phyloP scores from a whole-genome alignment of 53 echinoderm and acorn worm genomes.

The Crossaster papposus region DNA sequence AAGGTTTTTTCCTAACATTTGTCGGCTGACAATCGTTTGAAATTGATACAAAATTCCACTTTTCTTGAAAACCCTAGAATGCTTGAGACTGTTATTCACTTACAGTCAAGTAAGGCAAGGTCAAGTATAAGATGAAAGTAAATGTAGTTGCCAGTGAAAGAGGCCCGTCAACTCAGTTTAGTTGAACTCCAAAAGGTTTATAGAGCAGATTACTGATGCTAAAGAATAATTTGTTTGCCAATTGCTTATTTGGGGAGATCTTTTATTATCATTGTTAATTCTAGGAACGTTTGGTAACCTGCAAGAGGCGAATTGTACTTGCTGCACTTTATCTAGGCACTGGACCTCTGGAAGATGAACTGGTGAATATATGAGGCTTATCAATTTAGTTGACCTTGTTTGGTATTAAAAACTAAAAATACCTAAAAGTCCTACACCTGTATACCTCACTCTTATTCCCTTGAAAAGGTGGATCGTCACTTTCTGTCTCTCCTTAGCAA shows the following conservation, averaged over 20 bases:
- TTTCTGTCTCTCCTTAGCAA: background rate
- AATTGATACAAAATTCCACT: too few species aligned
- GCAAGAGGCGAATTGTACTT: conserved; percentile 66
- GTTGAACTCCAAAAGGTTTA: too few species aligned
- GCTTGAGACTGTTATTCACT: too few species aligned
- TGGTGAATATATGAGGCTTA: conserved; percentile 65
- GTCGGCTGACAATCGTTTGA: too few species aligned
- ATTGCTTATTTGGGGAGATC: background rate
- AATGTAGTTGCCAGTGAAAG: too few species aligned
- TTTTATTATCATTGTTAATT: background rate
- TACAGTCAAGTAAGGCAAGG: too few species aligned
- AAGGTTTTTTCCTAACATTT: too few species aligned
- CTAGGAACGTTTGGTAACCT: conserved; percentile 9
- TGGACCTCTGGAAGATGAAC: conserved; percentile 71
- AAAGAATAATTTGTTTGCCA: background rate
- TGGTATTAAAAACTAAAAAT: too few species aligned
- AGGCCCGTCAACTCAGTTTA: too few species aligned
- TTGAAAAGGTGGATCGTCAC: background rate
- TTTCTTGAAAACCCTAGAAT: too few species aligned
- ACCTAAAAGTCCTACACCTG: background rate
- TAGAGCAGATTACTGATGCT: background rate
- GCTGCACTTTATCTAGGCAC: conserved; percentile 92
- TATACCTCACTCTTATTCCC: background rate
- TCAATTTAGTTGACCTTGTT: background rate
- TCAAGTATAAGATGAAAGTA: too few species aligned